Base-by-base conservation (phyloP, 2,113 vertebrate genomes). In the Colius striatus region DNA sequence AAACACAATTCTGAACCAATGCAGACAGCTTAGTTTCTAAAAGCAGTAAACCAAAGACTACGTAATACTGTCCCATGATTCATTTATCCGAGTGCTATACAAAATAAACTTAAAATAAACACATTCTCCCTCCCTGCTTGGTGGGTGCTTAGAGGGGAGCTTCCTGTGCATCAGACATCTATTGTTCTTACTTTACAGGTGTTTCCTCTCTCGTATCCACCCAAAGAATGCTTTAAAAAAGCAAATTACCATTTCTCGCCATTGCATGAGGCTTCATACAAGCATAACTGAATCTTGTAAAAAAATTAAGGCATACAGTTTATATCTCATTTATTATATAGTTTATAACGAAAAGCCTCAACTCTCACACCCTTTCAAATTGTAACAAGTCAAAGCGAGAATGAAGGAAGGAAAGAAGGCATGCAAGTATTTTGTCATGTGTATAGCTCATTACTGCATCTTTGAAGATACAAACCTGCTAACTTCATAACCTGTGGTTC, bases 131-230 rank as follows among this genome's bases (percentile, higher is more conserved):
- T 95, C 90, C 93, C 87, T 0, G 70, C 84, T 91, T 80, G 73
- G 71, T 78, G 34, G 38, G 77, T 67, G 87, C 79, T 91, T 78
- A 51, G 29, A 79, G 92, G 96, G 95, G 86, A 50, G 91, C 86
- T 98, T 98, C 97, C 97, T 97, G 96, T 95, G 92, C 89, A 90
- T 94, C 88, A 90, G 81, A 92, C 34, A 83, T 26, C 91, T 88
- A 98, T 97, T 98, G 97, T 98, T 97, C 95, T 87, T 43, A 48
- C 36, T 82, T 50, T 63, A 90, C 98, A 98, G 98, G 97, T 98
- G 98, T 76, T 98, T 98, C 98, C 98, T 97, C 83, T 96, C 89
- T 86, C 81, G 79, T 60, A 87, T 83, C 92, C 91, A 94, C 82
- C 79, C 94, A 84, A 51, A 87, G 51, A 94, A 86, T 25, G 63